phyloP scores from a whole-genome alignment of 2,888 invertebrate species.

The Cyclophora punctaria region DNA sequence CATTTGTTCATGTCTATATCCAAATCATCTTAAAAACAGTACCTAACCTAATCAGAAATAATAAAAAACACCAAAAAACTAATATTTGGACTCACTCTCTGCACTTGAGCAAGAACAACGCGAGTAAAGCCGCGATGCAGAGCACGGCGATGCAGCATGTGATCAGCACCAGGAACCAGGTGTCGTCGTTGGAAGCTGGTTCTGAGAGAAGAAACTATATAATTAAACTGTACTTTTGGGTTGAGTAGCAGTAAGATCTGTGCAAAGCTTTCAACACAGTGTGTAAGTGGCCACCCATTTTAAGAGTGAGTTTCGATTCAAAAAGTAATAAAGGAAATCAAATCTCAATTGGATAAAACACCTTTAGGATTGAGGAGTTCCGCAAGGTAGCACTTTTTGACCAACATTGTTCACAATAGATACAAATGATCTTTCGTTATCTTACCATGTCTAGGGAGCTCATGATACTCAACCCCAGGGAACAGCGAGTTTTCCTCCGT shows the following conservation, averaged over 20 bases:
- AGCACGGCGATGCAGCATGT: constrained; percentile 87
- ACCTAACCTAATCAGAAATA: constrained; percentile 11
- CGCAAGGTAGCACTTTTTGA: too few relatives aligned
- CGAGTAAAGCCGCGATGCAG: constrained; percentile 84
- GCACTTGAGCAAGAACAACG: constrained; percentile 86
- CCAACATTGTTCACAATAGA: too few relatives aligned
- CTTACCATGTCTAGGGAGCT: constrained; percentile 84
- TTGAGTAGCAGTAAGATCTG: too few relatives aligned
- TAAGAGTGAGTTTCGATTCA: too few relatives aligned
- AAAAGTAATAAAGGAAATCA: too few relatives aligned
- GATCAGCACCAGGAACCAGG: constrained; percentile 87
- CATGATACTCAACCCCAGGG: constrained; percentile 84
- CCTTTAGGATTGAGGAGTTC: too few relatives aligned
- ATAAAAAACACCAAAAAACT: neutral
- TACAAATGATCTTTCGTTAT: too few relatives aligned
- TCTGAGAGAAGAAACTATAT: constrained; percentile 28
- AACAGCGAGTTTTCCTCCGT: constrained; percentile 68
- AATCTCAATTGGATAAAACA: too few relatives aligned
- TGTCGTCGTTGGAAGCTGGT: constrained; percentile 80
- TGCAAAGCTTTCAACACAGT: too few relatives aligned
- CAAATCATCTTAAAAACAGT: neutral
- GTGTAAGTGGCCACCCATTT: too few relatives aligned
- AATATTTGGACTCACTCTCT: constrained; percentile 78
- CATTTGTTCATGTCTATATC: too few relatives aligned
- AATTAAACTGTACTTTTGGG: too few relatives aligned